Base-by-base conservation (phyloP, 2,888 invertebrate genomes). In the Tribolium freemani region DNA sequence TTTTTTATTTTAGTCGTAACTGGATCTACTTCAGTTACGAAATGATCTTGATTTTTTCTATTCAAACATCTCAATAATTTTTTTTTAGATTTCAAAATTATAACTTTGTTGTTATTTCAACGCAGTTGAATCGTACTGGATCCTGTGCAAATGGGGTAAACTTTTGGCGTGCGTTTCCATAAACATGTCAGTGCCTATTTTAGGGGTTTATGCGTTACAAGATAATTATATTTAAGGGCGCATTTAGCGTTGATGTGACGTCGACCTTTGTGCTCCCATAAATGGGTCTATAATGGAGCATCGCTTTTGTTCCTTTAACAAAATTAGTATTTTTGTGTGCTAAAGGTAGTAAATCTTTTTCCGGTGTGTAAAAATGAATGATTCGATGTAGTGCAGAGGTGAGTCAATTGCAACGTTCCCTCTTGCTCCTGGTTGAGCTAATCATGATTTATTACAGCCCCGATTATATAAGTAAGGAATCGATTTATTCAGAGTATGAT, bases 371-470 rank as follows among this genome's bases (percentile, higher is more conserved):
- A 26, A 53, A 53, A 16, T 54, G 10, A 54, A 20, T 64, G 44
- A 64, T 64, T 64, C 2, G 51, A 16, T 13, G n/a, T 21, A 26
- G 54, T 54, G 45, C 53, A 54, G 21, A 64, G 54, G 53, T 64
- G 64, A 64, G 54, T 16, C 38, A 54, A 38, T 51, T 50, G 61
- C 31, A 61, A 51, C 30, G 63, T 63, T 63, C 51, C 26, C 38
- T 64, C 38, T 64, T 63, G 21, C 48, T 20, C 30, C 10, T 8
- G 64, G 53, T 64, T 54, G 21, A 30, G 10, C 44, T 70, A 70
- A 70, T 54, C 61, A 56, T 70, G 69, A 70, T 70, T 70, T 70
- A 70, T 70, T 50, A 21, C 69, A 20, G 21, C 13, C 31, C 45
- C 56, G 63, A 60, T 69, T 63, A 60, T 58, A 50, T 58, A 58